phyloP scores from a whole-genome alignment of 2,797 vertebrate species.

The Chloroceryle inda region DNA sequence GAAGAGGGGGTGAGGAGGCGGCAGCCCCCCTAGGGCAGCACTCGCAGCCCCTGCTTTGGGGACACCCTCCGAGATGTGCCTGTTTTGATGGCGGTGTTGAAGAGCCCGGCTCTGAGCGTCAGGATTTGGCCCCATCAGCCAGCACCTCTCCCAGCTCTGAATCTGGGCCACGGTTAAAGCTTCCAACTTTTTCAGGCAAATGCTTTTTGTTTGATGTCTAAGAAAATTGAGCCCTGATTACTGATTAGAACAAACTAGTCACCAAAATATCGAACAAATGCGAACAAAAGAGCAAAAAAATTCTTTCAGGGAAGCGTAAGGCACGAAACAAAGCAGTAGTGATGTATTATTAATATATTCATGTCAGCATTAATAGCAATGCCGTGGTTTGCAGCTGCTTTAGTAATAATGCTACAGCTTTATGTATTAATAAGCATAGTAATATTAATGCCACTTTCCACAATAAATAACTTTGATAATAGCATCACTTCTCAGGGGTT shows the following conservation, averaged over 20 bases:
- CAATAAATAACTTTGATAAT: background rate
- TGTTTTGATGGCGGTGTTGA: background rate
- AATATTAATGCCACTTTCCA: conserved; percentile 24
- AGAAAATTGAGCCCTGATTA: background rate
- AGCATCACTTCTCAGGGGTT: background rate
- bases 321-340: background rate
- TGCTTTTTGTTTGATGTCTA: background rate
- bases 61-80: background rate
- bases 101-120: background rate
- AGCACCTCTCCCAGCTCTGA: background rate
- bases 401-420: background rate
- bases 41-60: background rate
- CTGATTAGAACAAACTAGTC: background rate
- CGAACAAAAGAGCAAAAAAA: background rate
- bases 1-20: background rate
- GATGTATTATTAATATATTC: conserved; percentile 20
- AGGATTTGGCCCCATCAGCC: background rate
- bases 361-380: background rate
- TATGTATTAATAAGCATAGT: conserved; percentile 25
- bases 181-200: background rate
- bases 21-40: background rate
- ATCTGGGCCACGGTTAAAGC: background rate
- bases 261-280: background rate
- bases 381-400: background rate
- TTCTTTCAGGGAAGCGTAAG: background rate